phyloP scores from a whole-genome alignment of 1,140 invertebrate genomes.

The Lepidotrigona ventralis region DNA sequence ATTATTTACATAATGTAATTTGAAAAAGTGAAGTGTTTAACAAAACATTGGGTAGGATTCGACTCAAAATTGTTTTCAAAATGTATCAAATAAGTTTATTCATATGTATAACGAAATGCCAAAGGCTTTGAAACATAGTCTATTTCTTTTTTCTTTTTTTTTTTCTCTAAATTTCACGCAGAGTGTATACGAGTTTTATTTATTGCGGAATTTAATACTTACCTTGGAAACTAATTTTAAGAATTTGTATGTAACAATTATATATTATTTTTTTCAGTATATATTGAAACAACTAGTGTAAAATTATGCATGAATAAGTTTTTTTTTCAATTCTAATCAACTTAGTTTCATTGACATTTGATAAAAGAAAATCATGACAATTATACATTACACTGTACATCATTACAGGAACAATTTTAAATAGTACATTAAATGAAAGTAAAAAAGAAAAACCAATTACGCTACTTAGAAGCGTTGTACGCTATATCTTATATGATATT shows the following conservation, averaged over 20 bases:
- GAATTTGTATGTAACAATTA: conserved; percentile 54
- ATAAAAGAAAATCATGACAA: conserved; percentile 56
- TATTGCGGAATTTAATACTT: conserved; percentile 58
- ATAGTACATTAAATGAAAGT: conserved; percentile 64
- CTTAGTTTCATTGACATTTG: conserved; percentile 55
- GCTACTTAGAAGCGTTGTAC: conserved; percentile 52
- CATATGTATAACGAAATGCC: conserved; percentile 50
- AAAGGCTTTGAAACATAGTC: conserved; percentile 33
- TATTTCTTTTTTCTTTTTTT: conserved; percentile 39
- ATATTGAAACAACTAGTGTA: conserved; percentile 60
- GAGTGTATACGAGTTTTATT: conserved; percentile 25
- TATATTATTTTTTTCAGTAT: conserved; percentile 51
- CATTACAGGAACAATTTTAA: conserved; percentile 66
- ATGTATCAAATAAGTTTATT: conserved; percentile 63
- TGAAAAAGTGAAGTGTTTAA: conserved; percentile 23
- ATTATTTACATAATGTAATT: neutral
- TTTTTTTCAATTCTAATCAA: conserved; percentile 56
- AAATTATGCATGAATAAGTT: conserved; percentile 60
- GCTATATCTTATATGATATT: conserved; percentile 50
- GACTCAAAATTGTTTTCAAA: conserved; percentile 48
- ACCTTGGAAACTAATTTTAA: conserved; percentile 57
- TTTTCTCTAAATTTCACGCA: conserved; percentile 26
- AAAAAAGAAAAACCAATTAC: conserved; percentile 58
- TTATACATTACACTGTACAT: conserved; percentile 66
- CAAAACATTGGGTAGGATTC: conserved; percentile 32